Percentiles rank a stretch among this genome's conserved stretches.
These are phyloP conservation scores for Stenoptilia bipunctidactyla DNA, from an alignment of 2,888 invertebrate species.

Conservation along the genomic window DNA sequence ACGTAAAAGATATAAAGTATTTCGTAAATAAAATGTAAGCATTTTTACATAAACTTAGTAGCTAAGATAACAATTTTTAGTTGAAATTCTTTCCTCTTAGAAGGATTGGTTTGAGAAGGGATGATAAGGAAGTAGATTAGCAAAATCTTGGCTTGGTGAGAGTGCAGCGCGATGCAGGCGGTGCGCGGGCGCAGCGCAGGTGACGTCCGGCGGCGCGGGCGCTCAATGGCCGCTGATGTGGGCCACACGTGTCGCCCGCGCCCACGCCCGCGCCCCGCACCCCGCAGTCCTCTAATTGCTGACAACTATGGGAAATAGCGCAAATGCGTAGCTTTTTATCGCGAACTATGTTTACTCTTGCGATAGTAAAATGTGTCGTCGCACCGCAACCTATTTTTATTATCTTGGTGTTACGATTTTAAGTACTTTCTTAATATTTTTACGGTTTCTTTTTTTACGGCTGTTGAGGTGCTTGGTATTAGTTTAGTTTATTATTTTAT, in stretches of 20 bases:
- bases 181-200: slow-evolving; percentile 45
- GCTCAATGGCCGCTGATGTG: slow-evolving; percentile 56
- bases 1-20: no score
- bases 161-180: slow-evolving; percentile 16
- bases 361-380: slow-evolving; percentile 40
- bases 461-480: no score
- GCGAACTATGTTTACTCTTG: slow-evolving; percentile 40
- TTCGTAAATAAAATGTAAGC: no score
- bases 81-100: no score
- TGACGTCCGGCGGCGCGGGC: slow-evolving; percentile 55
- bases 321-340: slow-evolving; percentile 55
- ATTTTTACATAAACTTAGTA: no score
- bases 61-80: no score
- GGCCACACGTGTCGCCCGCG: slow-evolving; percentile 57
- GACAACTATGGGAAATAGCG: slow-evolving; percentile 62
- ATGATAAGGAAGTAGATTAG: no score
- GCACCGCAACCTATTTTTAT: slow-evolving; percentile 16
- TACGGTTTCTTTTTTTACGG: no score
- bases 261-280: slow-evolving; percentile 21
- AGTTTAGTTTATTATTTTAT: no score
- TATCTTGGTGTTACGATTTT: slow-evolving; percentile 4
- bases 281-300: slow-evolving; percentile 52
- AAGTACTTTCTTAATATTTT: neutral
- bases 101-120: no score
- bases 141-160: no score